Evolutionary conservation across 2,797 vertebrate species (phyloP).

Genomic region (Sciurus carolinensis): DNA sequence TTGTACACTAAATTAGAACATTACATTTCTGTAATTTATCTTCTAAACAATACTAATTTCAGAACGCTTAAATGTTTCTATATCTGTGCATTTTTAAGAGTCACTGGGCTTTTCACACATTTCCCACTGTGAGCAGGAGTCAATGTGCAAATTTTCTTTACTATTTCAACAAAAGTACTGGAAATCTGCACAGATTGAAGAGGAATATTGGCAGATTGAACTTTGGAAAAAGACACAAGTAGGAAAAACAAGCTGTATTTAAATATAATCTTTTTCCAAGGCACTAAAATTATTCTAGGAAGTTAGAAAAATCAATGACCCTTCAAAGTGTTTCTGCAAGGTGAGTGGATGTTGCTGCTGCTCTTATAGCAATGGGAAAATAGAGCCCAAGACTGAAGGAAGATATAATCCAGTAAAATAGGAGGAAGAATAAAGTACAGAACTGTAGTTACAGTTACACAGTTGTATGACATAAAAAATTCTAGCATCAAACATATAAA

Average conservation of each 20-base stretch:
- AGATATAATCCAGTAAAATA: neutral
- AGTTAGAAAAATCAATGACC: slow-evolving; percentile 22
- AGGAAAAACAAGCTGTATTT: neutral
- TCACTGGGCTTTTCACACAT: neutral
- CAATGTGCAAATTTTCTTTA: neutral
- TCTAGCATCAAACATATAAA: neutral
- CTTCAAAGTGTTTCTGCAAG: slow-evolving; percentile 9
- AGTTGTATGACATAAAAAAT: neutral
- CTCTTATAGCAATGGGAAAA: neutral
- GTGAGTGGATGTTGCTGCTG: neutral
- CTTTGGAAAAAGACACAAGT: neutral
- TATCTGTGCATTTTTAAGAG: neutral
- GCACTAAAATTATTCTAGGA: neutral
- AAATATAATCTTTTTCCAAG: slow-evolving; percentile 11
- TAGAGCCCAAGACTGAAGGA: neutral
- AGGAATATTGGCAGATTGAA: neutral
- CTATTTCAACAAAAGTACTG: neutral
- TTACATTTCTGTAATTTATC: slow-evolving; percentile 28
- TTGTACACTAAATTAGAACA: slow-evolving; percentile 17
- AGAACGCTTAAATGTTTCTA: neutral
- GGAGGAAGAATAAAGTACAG: neutral
- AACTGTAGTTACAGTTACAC: neutral
- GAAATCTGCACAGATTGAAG: neutral
- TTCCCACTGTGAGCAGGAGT: neutral
- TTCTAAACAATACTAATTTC: slow-evolving; percentile 17